Conservation (phyloP, 2,888 invertebrate genomes). For the Pterobdella sp. region DNA sequence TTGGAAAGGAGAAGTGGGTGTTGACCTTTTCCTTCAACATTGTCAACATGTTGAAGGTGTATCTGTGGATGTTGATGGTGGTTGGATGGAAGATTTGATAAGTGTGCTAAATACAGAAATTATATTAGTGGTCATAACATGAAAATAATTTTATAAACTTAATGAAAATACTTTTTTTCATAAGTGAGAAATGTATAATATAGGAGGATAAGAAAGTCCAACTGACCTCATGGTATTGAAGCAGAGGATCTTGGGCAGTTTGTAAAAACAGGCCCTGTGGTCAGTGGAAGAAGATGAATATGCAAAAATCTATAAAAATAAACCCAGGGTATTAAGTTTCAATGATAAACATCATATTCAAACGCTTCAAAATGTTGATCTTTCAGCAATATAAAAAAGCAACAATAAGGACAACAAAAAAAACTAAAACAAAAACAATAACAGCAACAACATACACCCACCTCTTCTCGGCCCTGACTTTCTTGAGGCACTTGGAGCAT, state of each 20-base stretch:
- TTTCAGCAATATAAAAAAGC: not conserved
- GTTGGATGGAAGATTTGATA: too few relatives aligned
- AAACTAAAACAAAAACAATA: not conserved
- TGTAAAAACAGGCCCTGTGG: slow-evolving; percentile 56
- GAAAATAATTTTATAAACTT: too few relatives aligned
- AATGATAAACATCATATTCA: not conserved
- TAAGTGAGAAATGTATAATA: not conserved
- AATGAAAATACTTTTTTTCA: too few relatives aligned
- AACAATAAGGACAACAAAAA: not conserved
- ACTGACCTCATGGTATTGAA: slow-evolving; percentile 84
- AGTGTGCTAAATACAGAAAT: too few relatives aligned
- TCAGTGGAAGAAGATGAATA: not conserved
- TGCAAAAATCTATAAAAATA: not conserved
- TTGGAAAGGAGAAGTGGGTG: slow-evolving; percentile 89
- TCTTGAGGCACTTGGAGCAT: slow-evolving; percentile 85
- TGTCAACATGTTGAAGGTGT: slow-evolving; percentile 92
- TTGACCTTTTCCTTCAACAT: slow-evolving; percentile 95
- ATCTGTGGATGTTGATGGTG: slow-evolving; percentile 89
- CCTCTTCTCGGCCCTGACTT: slow-evolving; percentile 88
- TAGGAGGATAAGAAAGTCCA: not conserved
- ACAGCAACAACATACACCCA: slow-evolving; percentile 42
- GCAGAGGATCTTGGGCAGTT: slow-evolving; percentile 81
- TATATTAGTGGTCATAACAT: too few relatives aligned
- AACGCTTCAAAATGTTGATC: slow-evolving; percentile 30
- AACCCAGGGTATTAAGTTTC: not conserved